Conservation (phyloP, 2,113 vertebrate species). For the Ursus arctos region DNA sequence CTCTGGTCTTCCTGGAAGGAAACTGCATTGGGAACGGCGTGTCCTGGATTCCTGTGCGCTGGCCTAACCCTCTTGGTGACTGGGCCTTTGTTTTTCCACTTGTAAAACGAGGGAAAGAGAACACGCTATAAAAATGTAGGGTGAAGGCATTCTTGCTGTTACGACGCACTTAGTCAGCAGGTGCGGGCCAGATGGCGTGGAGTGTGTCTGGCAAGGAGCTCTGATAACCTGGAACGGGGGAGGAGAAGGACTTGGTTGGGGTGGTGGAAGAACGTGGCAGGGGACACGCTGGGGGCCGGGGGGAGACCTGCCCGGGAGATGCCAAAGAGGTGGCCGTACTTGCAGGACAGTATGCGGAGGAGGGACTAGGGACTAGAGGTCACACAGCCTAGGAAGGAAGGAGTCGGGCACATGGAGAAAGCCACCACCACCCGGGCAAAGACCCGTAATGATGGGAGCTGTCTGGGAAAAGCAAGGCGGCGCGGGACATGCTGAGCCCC, state of each 20-base stretch:
- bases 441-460: rapidly evolving
- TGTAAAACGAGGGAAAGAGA: not conserved
- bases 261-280: rapidly evolving
- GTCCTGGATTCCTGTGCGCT: not conserved
- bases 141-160: too few relatives aligned
- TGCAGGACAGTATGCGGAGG: not conserved
- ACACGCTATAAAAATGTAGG: not conserved
- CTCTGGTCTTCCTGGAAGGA: not conserved
- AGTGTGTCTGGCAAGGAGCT: rapidly evolving
- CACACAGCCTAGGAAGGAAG: not conserved
- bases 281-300: not conserved
- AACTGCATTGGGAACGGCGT: rapidly evolving
- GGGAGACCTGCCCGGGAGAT: not conserved
- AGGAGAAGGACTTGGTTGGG: not conserved
- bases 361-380: not conserved
- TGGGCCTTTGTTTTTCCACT: not conserved
- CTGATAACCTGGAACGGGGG: rapidly evolving
- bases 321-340: rapidly evolving
- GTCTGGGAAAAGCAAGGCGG: rapidly evolving
- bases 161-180: not conserved
- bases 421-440: rapidly evolving
- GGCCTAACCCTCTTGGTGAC: not conserved
- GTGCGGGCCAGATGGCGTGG: rapidly evolving
- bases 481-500: not conserved
- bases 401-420: not conserved